Conservation (phyloP, 1,140 invertebrate genomes). For the Apocrypta bakeri region DNA sequence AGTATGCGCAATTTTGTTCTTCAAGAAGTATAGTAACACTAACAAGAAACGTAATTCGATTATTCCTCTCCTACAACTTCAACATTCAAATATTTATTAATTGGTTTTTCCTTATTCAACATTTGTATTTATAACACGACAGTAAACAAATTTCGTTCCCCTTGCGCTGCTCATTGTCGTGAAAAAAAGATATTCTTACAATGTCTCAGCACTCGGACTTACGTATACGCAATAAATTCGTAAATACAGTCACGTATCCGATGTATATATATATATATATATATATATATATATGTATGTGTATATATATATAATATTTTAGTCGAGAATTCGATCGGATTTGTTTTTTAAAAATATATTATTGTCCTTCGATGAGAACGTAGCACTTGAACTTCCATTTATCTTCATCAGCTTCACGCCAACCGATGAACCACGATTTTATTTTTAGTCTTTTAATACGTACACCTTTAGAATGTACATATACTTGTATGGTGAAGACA, state of each 20-base stretch:
- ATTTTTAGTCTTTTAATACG: constrained; percentile 15
- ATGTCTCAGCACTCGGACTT: constrained; percentile 47
- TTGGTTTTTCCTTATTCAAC: constrained; percentile 31
- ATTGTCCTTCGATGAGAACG: constrained; percentile 74
- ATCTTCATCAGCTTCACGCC: constrained; percentile 43
- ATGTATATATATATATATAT: constrained; percentile 52
- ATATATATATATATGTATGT: constrained; percentile 51
- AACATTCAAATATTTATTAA: constrained; percentile 48
- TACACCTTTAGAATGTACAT: constrained; percentile 24
- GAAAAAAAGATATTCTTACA: constrained; percentile 44
- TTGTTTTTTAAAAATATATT: constrained; percentile 73
- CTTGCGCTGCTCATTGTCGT: constrained; percentile 3
- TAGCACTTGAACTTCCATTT: constrained; percentile 67
- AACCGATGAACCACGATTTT: not conserved
- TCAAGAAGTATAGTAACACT: constrained; percentile 36
- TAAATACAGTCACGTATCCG: constrained; percentile 53
- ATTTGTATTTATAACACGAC: constrained; percentile 20
- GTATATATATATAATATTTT: constrained; percentile 49
- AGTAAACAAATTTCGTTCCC: constrained; percentile 50
- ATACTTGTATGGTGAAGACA: constrained; percentile 32
- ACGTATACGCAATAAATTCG: constrained; percentile 63
- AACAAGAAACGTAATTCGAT: constrained; percentile 42
- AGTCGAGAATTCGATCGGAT: not conserved
- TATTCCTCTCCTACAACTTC: constrained; percentile 34
- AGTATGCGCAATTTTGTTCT: not conserved